Conservation (phyloP, 2,113 vertebrate genomes). For the Silurus meridionalis region DNA sequence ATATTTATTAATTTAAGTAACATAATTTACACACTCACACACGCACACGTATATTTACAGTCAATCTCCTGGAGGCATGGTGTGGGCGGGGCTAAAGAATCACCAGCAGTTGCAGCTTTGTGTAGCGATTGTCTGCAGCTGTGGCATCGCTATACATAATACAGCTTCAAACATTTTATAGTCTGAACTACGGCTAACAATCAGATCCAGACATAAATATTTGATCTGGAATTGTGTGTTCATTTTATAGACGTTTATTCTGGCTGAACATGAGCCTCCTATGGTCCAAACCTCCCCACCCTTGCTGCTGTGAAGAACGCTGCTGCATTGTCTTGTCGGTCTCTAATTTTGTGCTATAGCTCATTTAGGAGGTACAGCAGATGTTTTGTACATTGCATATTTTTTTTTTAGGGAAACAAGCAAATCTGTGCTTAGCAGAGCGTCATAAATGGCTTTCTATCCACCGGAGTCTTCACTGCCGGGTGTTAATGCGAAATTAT, state of each 20-base stretch:
- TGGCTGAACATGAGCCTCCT: not conserved
- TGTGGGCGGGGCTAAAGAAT: no score
- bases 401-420: constrained; percentile 26
- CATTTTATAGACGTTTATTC: not conserved
- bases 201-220: no score
- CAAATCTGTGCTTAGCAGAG: constrained; percentile 38
- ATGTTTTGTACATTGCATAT: constrained; percentile 2
- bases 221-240: not conserved
- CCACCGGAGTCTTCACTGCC: constrained; percentile 27
- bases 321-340: not conserved
- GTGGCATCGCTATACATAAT: no score
- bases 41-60: no score
- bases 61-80: no score
- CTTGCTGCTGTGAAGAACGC: not conserved
- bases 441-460: constrained; percentile 51
- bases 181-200: no score
- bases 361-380: not conserved
- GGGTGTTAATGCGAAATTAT: constrained; percentile 56
- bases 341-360: not conserved
- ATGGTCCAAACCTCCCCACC: not conserved
- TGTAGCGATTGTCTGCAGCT: no score
- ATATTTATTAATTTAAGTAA: no score
- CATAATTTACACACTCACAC: no score
- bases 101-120: no score
- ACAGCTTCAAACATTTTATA: no score